Evolutionary conservation across 2,888 invertebrate species (phyloP).

Genomic region (Agrotis exclamationis): DNA sequence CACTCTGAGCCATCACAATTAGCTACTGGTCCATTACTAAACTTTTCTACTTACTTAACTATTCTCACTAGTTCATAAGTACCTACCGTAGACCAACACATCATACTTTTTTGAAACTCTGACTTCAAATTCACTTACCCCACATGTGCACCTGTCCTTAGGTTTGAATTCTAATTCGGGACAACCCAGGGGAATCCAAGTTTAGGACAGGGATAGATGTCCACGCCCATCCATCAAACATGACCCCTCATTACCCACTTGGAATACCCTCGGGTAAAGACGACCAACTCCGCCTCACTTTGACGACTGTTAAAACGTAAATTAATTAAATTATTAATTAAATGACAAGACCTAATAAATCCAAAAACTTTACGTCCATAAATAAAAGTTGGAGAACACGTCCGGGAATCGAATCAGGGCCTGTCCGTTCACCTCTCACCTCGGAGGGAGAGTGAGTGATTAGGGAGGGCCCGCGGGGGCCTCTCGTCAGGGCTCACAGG

Average conservation of each 20-base stretch:
- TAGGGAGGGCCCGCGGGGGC: slow-evolving; percentile 71
- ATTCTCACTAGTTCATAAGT: too few relatives aligned
- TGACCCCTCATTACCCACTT: slow-evolving; percentile 40
- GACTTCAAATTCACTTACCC: background rate
- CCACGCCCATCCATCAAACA: slow-evolving; percentile 51
- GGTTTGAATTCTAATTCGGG: slow-evolving; percentile 7
- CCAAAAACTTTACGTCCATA: slow-evolving; percentile 55
- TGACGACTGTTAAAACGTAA: slow-evolving; percentile 36
- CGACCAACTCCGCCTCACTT: slow-evolving; percentile 19
- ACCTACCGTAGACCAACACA: too few relatives aligned
- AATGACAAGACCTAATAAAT: slow-evolving; percentile 59
- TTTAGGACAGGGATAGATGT: slow-evolving; percentile 34
- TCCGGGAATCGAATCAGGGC: slow-evolving; percentile 65
- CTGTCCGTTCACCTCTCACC: slow-evolving; percentile 67
- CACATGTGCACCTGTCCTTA: background rate
- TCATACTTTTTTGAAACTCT: background rate
- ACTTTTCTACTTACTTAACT: too few relatives aligned
- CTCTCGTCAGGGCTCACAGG: slow-evolving; percentile 70
- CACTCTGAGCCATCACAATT: too few relatives aligned
- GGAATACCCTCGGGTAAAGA: slow-evolving; percentile 36
- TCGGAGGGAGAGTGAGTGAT: slow-evolving; percentile 72
- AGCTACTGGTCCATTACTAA: too few relatives aligned
- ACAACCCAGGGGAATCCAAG: slow-evolving; percentile 19
- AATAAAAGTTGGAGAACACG: slow-evolving; percentile 64
- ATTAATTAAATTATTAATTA: slow-evolving; percentile 53